Evolutionary conservation across 2,797 vertebrate genomes (phyloP).

Genomic region (Mormyrops attenuatus): DNA sequence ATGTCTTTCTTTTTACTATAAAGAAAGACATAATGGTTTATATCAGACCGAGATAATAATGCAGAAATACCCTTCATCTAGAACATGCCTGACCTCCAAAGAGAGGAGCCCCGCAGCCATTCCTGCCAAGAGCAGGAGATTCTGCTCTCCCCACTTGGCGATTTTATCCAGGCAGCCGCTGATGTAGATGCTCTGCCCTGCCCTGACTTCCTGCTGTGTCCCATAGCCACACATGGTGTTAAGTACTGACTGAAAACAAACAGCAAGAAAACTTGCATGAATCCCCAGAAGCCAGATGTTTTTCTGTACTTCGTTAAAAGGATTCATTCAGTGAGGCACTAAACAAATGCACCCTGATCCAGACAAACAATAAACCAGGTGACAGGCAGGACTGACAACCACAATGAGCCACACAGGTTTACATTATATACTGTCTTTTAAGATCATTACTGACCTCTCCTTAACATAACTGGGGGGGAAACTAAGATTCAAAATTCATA

Average conservation of each 20-base stretch:
- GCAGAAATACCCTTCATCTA: background rate
- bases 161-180: conserved; percentile 68
- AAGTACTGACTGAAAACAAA: conserved; percentile 55
- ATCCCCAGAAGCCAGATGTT: background rate
- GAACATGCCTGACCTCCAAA: conserved; percentile 40
- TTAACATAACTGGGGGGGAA: background rate
- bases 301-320: background rate
- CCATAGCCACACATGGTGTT: conserved; percentile 80
- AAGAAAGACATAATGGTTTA: background rate
- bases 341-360: background rate
- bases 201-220: conserved; percentile 46
- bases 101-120: conserved; percentile 58
- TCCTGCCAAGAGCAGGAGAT: conserved; percentile 63
- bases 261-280: background rate
- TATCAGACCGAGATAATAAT: background rate
- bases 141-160: conserved; percentile 56
- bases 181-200: conserved; percentile 45
- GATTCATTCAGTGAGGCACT: background rate
- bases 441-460: background rate
- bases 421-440: background rate
- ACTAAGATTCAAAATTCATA: background rate
- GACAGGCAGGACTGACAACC: background rate
- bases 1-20: background rate
- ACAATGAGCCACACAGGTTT: background rate
- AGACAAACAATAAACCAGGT: background rate